Base-by-base conservation (phyloP, 2,888 invertebrate species). In the Trissolcus japonicus region DNA sequence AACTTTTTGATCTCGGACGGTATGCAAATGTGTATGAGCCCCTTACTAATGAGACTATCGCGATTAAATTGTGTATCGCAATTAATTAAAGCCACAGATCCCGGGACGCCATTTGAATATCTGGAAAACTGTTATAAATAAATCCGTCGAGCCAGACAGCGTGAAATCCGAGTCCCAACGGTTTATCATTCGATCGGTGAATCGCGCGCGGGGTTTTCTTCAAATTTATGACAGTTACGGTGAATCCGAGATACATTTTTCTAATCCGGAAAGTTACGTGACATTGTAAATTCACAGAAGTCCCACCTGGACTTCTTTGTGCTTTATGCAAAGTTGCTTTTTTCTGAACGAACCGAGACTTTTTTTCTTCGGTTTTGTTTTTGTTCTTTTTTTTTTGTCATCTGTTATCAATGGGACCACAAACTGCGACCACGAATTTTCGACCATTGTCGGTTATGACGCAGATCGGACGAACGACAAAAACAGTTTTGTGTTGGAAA, bases 31-130 rank as follows among this genome's bases (percentile, higher is more conserved):
- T 59, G 60, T 48, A 1, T 11, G 53, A 65, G 65, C 29, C 40
- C 16, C 43, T 57, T 16, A 57, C 54, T 72, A 72, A 72, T 65
- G 65, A 65, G 53, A 54, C 59, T 65, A 60, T 54, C 14, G 59
- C 57, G 16, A 53, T 63, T 53, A 57, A 50, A 61, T 62, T 71
- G 17, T 14, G 54, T 56, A 62, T 56, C 55, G 29, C 51, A 35
- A 35, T 71, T 62, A 71, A 71, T 71, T 62, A 61, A 61, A 55
- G 53, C 29, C 29, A 7, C 35, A 25, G 9, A 35, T 53, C 11
- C 35, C 35, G 14, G 11, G 25, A 16, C 25, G 41, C 3, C 43
- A 17, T 53, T 53, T 62, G 21, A 62, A 53, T 40, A 53, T 35
- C 35, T 11, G 35, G 4, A 35, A 35, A 35, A 35, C 9, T 35